Evolutionary conservation across 1,140 invertebrate genomes (phyloP).

Genomic region (Apis dorsata): DNA sequence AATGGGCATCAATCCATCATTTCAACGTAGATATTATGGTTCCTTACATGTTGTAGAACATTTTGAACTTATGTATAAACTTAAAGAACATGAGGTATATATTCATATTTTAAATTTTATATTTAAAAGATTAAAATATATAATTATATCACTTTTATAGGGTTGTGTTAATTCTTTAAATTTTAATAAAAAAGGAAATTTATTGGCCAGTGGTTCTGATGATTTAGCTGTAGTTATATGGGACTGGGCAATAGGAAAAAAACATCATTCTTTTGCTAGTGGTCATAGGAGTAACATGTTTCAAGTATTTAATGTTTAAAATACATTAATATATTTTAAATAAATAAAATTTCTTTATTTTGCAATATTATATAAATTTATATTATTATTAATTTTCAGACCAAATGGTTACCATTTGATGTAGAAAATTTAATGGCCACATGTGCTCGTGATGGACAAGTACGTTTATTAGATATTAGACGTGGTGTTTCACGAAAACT

Average conservation of each 20-base stretch:
- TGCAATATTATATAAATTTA: slow-evolving; percentile 16
- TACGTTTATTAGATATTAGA: slow-evolving; percentile 80
- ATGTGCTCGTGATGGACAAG: slow-evolving; percentile 93
- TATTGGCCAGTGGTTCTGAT: slow-evolving; percentile 94
- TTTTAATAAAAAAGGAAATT: slow-evolving; percentile 90
- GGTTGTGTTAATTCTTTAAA: slow-evolving; percentile 96
- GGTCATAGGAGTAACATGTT: slow-evolving; percentile 94
- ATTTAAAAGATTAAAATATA: neutral
- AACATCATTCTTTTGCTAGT: slow-evolving; percentile 84
- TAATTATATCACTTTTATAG: slow-evolving; percentile 54
- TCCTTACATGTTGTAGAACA: slow-evolving; percentile 91
- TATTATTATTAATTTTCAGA: slow-evolving; percentile 73
- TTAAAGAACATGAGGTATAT: slow-evolving; percentile 86
- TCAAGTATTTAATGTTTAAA: slow-evolving; percentile 83
- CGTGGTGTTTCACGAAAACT: slow-evolving; percentile 83
- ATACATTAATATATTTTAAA: slow-evolving; percentile 70
- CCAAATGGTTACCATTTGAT: slow-evolving; percentile 85
- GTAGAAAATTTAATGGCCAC: slow-evolving; percentile 92
- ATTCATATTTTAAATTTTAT: slow-evolving; percentile 26
- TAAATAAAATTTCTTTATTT: slow-evolving; percentile 39
- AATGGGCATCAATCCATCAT: slow-evolving; percentile 82
- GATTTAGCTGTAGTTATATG: slow-evolving; percentile 92
- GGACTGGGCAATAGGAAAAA: slow-evolving; percentile 91
- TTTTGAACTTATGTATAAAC: slow-evolving; percentile 88
- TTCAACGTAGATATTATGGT: slow-evolving; percentile 88